Percentiles rank a stretch among this genome's conserved stretches.
phyloP scores from a whole-genome alignment of 2,797 vertebrate species.

The Onychomys leucogaster region DNA sequence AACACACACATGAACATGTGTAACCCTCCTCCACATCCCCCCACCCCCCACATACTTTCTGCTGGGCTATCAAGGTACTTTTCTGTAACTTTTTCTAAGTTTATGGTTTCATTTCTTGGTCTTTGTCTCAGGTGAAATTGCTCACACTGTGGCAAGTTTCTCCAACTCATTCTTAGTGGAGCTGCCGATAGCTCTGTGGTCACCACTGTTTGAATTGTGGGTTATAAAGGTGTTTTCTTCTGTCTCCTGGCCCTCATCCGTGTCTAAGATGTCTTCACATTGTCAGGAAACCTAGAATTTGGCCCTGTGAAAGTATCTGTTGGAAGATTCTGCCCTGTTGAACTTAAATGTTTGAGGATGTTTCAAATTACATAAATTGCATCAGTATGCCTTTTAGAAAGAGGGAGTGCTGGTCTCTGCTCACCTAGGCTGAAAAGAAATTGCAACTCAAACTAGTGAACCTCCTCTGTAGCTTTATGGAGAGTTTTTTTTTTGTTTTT shows the following conservation, averaged over 20 bases:
- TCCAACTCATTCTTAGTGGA: neutral
- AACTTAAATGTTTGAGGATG: conserved; percentile 6
- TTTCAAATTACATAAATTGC: conserved; percentile 37
- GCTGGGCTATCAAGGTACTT: neutral
- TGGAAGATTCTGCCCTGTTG: neutral
- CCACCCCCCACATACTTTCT: neutral
- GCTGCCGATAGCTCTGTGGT: neutral
- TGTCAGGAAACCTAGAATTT: neutral
- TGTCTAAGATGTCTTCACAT: neutral
- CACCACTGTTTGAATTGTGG: neutral
- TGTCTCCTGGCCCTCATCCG: neutral
- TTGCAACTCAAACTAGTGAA: conserved; percentile 66
- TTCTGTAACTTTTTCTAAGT: neutral
- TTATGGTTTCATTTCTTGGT: neutral
- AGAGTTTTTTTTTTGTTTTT: no score
- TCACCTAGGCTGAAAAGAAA: conserved; percentile 68
- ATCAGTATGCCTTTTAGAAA: conserved; percentile 51
- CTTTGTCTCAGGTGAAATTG: neutral
- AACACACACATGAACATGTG: neutral
- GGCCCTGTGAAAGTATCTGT: neutral
- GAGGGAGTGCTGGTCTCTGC: conserved; percentile 53
- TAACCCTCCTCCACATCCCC: neutral
- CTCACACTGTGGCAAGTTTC: neutral
- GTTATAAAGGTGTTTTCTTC: neutral
- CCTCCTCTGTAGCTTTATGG: conserved; percentile 67